Base-by-base conservation (phyloP, 2,888 invertebrate genomes). In the Eubasilissa splendida region DNA sequence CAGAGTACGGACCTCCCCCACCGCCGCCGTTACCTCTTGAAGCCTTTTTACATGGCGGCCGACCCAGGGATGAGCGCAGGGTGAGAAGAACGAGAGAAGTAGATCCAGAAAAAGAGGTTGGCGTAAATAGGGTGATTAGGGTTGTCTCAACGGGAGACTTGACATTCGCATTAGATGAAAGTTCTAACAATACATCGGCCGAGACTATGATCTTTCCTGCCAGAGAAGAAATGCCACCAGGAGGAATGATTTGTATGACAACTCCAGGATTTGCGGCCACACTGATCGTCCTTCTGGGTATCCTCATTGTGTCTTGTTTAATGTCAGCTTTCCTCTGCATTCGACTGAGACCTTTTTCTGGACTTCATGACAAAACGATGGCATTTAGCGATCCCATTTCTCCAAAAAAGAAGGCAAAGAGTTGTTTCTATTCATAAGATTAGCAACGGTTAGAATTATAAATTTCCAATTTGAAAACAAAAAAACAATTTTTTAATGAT, bases 211-310 rank as follows among this genome's bases (percentile, higher is more conserved):
- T 95, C 0, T 94, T 94, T 86, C 95, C 96, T 3, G 93, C 94
- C 3, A 89, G 91, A 14, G 92, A 93, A 84, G 92, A 92, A 84
- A 81, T 87, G 33, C 85, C 87, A 4, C 83, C 85, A 70, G 86
- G 86, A 58, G 93, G 93, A 33, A 90, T 96, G 83, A 96, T 97
- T 84, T 97, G 97, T 88, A 97, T 97, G 96, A 97, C 97, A 0
- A 97, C 97, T 4, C 95, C 96, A n/a, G 96, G 97, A 11, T 97
- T 97, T 86, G 95, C 96, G 59, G 95, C 96, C 54, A 96, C 96
- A 52, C 90, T 97, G 52, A 93, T 97, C 75, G 93, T 97, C 70
- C 91, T 97, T 42, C 91, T 97, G 81, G 95, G 94, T 77, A 95
- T 97, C 76, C 90, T 97, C 84, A 90, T 97, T 79, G 93, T 95